Percentiles rank a stretch among this genome's conserved stretches.
Conservation (phyloP, 2,797 vertebrate species). For the Poeciliopsis infans region DNA sequence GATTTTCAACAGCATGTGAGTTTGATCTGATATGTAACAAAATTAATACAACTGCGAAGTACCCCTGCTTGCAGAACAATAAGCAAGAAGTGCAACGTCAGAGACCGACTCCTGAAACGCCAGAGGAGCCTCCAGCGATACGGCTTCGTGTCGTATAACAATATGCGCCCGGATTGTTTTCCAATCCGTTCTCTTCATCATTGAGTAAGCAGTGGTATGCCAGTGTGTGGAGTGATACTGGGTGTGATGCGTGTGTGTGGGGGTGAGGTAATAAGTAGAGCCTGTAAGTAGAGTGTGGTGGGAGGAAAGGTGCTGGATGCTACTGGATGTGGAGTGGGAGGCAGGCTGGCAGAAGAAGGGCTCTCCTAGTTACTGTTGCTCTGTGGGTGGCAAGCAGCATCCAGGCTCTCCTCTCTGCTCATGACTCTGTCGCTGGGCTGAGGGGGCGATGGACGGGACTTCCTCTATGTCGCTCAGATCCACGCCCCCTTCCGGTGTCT, state of each 20-base stretch:
- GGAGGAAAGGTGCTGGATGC: slow-evolving; percentile 75
- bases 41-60: slow-evolving; percentile 21
- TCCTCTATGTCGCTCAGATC: slow-evolving; percentile 57
- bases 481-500: slow-evolving; percentile 46
- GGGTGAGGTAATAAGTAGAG: slow-evolving; percentile 73
- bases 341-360: slow-evolving; percentile 72
- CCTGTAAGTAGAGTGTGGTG: slow-evolving; percentile 69
- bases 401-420: slow-evolving; percentile 72
- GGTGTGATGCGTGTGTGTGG: slow-evolving; percentile 37
- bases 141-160: slow-evolving; percentile 49
- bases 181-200: slow-evolving; percentile 54
- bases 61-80: slow-evolving; percentile 26
- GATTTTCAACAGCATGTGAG: not conserved
- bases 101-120: slow-evolving; percentile 45
- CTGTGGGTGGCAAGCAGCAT: slow-evolving; percentile 70
- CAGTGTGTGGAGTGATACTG: slow-evolving; percentile 53
- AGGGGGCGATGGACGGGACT: slow-evolving; percentile 77
- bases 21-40: slow-evolving; percentile 10
- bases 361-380: slow-evolving; percentile 81
- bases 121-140: slow-evolving; percentile 59
- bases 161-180: slow-evolving; percentile 49
- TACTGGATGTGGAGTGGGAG: slow-evolving; percentile 76
- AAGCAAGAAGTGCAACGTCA: slow-evolving; percentile 34
- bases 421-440: slow-evolving; percentile 68
- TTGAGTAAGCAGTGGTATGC: slow-evolving; percentile 69